Conservation (phyloP, 2,113 vertebrate species). For the Solenodon paradoxus region DNA sequence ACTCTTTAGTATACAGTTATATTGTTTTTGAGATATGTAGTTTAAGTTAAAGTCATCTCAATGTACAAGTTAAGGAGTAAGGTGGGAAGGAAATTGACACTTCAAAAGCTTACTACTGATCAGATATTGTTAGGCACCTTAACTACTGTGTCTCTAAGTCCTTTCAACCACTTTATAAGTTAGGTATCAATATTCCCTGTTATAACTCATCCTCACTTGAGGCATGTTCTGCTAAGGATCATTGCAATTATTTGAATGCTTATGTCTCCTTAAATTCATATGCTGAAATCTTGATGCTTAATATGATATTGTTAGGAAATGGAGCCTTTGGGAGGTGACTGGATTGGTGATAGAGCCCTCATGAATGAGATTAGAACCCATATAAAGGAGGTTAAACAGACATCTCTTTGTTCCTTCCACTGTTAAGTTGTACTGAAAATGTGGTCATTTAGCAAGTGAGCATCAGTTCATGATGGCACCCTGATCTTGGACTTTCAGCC, state of each 20-base stretch:
- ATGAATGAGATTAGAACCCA: too few species aligned
- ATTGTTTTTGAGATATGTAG: not conserved
- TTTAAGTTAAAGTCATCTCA: not conserved
- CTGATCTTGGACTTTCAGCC: too few species aligned
- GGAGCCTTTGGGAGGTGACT: not conserved
- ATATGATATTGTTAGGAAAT: too few species aligned
- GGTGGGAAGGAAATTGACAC: not conserved
- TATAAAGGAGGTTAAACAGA: not conserved
- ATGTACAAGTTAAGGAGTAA: not conserved
- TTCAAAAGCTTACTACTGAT: not conserved
- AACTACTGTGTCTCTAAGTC: not conserved
- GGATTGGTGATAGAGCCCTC: not conserved
- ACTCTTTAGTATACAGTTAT: not conserved
- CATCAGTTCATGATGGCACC: too few species aligned
- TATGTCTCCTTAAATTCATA: not conserved
- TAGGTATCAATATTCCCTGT: not conserved
- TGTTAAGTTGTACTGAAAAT: not conserved
- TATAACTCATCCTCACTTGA: not conserved
- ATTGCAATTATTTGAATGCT: not conserved
- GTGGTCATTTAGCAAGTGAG: too few species aligned
- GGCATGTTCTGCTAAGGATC: not conserved
- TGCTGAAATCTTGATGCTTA: too few species aligned
- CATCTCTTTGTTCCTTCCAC: not conserved
- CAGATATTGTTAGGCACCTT: not conserved
- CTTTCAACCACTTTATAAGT: not conserved